Evolutionary conservation across 2,888 invertebrate genomes (phyloP).

Genomic region (Drosophila bunnanda): DNA sequence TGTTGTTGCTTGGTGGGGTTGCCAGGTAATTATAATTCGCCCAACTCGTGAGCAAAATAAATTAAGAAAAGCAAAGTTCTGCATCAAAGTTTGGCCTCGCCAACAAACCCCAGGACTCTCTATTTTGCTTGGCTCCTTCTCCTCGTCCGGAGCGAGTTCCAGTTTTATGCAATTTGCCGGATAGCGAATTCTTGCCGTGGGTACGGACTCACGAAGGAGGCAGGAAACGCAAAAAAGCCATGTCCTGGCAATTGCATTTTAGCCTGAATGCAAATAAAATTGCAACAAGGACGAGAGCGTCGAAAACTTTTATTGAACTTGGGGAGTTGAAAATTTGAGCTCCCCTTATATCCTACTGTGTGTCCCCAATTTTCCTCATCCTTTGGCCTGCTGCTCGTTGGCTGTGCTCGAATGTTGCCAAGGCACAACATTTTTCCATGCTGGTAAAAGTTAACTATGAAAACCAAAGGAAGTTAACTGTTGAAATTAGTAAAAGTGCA

Average conservation of each 20-base stretch:
- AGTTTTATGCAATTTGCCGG: constrained; percentile 56
- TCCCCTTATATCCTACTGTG: constrained; percentile 1
- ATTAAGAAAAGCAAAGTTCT: constrained; percentile 78
- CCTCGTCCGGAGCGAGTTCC: constrained; percentile 24
- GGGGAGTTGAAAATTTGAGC: constrained; percentile 60
- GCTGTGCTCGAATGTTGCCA: constrained; percentile 60
- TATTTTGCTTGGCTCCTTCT: constrained; percentile 3
- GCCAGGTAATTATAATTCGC: constrained; percentile 73
- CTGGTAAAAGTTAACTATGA: constrained; percentile 82
- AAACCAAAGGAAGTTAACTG: constrained; percentile 84
- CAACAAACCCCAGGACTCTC: constrained; percentile 25
- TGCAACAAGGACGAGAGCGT: constrained; percentile 63
- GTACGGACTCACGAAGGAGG: constrained; percentile 39
- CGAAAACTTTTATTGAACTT: constrained; percentile 82
- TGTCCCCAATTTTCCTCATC: constrained; percentile 6
- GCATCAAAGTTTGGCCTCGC: constrained; percentile 42
- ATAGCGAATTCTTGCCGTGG: constrained; percentile 57
- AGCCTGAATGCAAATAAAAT: constrained; percentile 76
- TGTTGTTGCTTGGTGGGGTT: constrained; percentile 35
- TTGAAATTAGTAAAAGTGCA: constrained; percentile 83
- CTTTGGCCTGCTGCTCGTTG: neutral
- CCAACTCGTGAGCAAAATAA: constrained; percentile 76
- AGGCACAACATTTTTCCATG: constrained; percentile 80
- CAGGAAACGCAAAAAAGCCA: constrained; percentile 38
- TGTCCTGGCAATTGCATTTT: constrained; percentile 70